phyloP scores from a whole-genome alignment of 2,888 invertebrate genomes.

The Drosophila nr. perissopoda region DNA sequence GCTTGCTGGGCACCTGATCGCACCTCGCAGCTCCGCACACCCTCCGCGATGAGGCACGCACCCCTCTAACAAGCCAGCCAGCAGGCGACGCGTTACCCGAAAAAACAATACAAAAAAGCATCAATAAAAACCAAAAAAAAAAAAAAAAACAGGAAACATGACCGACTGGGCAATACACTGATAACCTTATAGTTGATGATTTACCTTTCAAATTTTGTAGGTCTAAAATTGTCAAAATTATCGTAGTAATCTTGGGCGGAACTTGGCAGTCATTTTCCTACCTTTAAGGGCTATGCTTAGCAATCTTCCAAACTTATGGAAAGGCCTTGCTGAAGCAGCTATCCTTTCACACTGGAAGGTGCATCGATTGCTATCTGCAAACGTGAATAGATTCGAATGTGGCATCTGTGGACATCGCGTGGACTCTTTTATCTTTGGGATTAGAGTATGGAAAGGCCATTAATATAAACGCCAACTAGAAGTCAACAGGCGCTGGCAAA shows the following conservation, averaged over 20 bases:
- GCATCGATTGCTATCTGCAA: background rate
- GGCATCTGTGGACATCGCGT: too few species aligned
- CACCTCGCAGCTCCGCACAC: background rate
- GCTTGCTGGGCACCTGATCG: slow-evolving; percentile 6
- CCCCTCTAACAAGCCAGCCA: slow-evolving; percentile 18
- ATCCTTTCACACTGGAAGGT: background rate
- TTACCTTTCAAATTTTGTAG: background rate
- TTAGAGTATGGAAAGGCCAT: slow-evolving; percentile 37
- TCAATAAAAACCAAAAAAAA: slow-evolving; percentile 13
- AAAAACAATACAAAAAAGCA: background rate
- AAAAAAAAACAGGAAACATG: slow-evolving; percentile 9
- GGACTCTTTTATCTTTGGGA: background rate
- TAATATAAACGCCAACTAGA: slow-evolving; percentile 71
- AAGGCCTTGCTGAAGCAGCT: background rate
- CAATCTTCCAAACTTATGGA: background rate
- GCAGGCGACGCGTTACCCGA: background rate
- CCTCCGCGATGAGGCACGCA: slow-evolving; percentile 10
- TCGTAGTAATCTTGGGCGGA: background rate
- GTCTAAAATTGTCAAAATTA: background rate
- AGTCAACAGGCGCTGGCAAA: slow-evolving; percentile 71
- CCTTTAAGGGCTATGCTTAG: background rate
- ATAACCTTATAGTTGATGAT: background rate
- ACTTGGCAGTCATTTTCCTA: background rate
- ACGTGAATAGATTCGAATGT: background rate
- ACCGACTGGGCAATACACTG: background rate